Evolutionary conservation across 1,140 invertebrate species (phyloP).

Genomic region (Ditylenchus dipsaci): DNA sequence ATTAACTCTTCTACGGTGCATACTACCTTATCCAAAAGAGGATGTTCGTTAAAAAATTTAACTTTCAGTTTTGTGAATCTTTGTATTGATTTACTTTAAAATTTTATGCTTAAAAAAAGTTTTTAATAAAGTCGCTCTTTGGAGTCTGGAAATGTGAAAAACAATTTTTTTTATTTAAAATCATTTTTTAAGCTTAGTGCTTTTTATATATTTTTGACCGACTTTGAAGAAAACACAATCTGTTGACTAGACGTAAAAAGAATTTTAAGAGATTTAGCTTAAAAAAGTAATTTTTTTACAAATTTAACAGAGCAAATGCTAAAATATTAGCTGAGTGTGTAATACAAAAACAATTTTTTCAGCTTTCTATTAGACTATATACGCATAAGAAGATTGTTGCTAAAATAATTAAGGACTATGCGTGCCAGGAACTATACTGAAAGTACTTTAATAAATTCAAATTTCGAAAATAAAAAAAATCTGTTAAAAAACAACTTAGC

Average conservation of each 20-base stretch:
- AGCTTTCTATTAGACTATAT: background rate
- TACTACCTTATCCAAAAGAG: too few relatives aligned
- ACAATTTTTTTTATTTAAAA: background rate
- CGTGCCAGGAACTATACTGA: background rate
- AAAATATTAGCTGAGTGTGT: background rate
- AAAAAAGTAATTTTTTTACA: conserved; percentile 6
- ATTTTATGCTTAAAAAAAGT: too few relatives aligned
- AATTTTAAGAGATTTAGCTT: background rate
- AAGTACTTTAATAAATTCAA: background rate
- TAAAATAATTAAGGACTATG: background rate
- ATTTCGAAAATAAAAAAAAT: background rate
- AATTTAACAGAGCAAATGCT: background rate
- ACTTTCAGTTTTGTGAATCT: too few relatives aligned
- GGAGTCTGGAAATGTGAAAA: background rate
- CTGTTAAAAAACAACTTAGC: background rate
- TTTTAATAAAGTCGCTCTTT: too few relatives aligned
- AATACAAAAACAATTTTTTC: background rate
- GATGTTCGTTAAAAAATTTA: too few relatives aligned
- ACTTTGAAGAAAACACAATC: background rate
- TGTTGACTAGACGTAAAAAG: background rate
- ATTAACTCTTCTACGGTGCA: too few relatives aligned
- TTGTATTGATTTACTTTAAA: too few relatives aligned
- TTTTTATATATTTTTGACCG: background rate
- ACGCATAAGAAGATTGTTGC: background rate
- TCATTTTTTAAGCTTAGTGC: background rate